These are phyloP conservation scores for Poecilia picta DNA, from an alignment of 2,797 vertebrate species.

Conservation along the genomic window DNA sequence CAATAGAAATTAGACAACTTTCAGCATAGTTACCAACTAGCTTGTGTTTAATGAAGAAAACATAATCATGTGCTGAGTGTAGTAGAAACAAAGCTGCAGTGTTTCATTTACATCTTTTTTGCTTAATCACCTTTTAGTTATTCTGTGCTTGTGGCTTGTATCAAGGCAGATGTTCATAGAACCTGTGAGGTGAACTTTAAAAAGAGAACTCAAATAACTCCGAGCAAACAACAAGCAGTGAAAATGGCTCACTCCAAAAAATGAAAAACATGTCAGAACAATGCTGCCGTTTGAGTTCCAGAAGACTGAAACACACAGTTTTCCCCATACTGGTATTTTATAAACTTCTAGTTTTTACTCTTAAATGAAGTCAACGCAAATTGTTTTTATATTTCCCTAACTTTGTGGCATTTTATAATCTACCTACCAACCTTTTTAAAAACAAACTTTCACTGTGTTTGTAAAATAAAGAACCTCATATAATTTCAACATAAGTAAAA, in stretches of 20 bases:
- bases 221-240: neutral
- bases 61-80: neutral
- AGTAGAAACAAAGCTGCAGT: neutral
- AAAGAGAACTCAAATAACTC: neutral
- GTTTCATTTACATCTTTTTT: neutral
- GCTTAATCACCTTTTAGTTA: slow-evolving; percentile 1
- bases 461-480: neutral
- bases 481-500: neutral
- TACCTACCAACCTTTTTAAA: neutral
- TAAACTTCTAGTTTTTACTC: neutral
- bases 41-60: neutral
- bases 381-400: neutral
- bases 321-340: neutral
- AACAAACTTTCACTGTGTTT: neutral
- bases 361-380: neutral
- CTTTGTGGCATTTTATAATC: neutral
- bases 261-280: slow-evolving; percentile 5
- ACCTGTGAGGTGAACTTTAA: neutral
- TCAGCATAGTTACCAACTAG: neutral
- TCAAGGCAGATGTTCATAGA: neutral
- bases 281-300: neutral
- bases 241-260: neutral
- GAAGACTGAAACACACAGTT: neutral
- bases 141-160: no score
- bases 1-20: neutral